These are phyloP conservation scores for Lepisosteus oculatus DNA, from an alignment of 2,113 vertebrate genomes.

Conservation along the genomic window DNA sequence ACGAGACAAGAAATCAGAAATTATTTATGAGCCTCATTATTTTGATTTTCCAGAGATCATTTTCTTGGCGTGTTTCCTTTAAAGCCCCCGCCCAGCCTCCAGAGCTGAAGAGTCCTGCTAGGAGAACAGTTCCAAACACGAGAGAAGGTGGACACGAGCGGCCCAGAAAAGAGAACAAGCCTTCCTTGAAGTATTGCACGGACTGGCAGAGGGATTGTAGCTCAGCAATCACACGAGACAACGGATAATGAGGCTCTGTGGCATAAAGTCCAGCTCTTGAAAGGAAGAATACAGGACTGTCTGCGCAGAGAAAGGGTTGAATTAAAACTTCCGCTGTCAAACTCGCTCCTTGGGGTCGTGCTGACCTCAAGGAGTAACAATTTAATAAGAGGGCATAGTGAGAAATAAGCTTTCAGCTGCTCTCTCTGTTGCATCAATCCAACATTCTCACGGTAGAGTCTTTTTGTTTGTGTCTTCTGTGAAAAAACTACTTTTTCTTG, in stretches of 20 bases:
- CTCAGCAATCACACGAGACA: background rate
- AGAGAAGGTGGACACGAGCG: background rate
- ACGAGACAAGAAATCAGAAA: background rate
- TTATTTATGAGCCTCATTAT: background rate
- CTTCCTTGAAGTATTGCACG: background rate
- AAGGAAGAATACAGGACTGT: too few species aligned
- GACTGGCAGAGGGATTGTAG: background rate
- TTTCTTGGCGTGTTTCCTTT: background rate
- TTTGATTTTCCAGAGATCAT: background rate
- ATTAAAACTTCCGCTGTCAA: too few species aligned
- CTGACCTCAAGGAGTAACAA: too few species aligned
- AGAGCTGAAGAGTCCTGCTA: background rate
- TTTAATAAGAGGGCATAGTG: too few species aligned
- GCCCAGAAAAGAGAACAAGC: background rate
- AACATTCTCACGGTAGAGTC: too few species aligned
- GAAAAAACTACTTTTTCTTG: too few species aligned
- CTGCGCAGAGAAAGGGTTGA: too few species aligned
- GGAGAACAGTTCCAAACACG: background rate
- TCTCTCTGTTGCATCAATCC: too few species aligned
- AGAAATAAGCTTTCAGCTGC: too few species aligned
- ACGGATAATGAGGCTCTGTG: background rate
- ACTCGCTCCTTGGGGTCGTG: too few species aligned
- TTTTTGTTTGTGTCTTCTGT: too few species aligned
- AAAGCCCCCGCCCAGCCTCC: background rate
- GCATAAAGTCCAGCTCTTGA: background rate